A percentile compares a stretch with the other conserved stretches of the same genome.
Conservation (phyloP, 2,797 vertebrate species). For the Pyrocephalus nanus region DNA sequence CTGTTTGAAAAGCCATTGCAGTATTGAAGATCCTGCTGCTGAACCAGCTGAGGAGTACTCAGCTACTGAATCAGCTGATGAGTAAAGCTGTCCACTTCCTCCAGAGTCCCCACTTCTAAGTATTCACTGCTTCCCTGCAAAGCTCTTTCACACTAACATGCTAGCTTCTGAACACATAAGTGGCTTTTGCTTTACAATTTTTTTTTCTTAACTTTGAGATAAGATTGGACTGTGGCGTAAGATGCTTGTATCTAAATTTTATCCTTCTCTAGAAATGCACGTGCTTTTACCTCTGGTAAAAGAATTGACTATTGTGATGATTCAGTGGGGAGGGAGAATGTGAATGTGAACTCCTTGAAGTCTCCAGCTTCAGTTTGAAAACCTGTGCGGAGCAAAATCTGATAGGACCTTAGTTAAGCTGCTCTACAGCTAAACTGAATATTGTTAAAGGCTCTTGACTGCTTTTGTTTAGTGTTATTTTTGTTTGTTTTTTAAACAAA, state of each 20-base stretch:
- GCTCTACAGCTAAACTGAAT: not conserved
- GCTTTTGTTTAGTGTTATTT: not conserved
- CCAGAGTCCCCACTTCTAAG: slow-evolving; percentile 16
- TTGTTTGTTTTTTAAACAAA: not conserved
- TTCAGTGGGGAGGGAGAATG: not conserved
- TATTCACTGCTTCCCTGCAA: slow-evolving; percentile 19
- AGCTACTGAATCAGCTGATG: slow-evolving; percentile 61
- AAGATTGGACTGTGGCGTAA: not conserved
- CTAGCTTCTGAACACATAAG: not conserved
- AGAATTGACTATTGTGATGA: not conserved
- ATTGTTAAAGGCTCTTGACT: not conserved
- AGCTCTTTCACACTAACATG: not conserved
- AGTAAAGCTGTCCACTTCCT: slow-evolving; percentile 43
- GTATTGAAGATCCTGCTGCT: slow-evolving; percentile 34
- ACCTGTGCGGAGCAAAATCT: not conserved
- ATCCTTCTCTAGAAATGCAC: not conserved
- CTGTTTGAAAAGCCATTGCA: slow-evolving; percentile 50
- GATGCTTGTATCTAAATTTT: not conserved
- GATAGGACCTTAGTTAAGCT: not conserved
- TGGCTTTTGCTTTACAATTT: not conserved
- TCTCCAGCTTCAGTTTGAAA: not conserved
- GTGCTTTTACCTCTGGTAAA: not conserved
- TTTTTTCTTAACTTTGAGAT: not conserved
- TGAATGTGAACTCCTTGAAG: not conserved
- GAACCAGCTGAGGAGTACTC: slow-evolving; percentile 51